Conservation (phyloP, 2,113 vertebrate species). For the Halcyon senegalensis region DNA sequence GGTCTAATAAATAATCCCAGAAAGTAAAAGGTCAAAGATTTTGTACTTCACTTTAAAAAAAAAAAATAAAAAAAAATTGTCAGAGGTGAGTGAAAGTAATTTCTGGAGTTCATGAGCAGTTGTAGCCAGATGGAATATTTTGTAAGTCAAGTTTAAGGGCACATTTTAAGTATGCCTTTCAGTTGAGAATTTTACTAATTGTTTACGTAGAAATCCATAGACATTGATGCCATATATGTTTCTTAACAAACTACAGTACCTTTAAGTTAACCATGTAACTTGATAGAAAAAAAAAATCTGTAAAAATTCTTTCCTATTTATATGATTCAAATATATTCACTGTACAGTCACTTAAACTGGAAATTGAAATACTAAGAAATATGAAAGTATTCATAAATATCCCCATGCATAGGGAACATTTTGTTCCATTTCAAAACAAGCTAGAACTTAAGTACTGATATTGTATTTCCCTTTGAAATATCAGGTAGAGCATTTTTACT, state of each 20-base stretch:
- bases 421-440: not conserved
- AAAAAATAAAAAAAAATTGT: not conserved
- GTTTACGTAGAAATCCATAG: not conserved
- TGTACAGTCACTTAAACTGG: not conserved
- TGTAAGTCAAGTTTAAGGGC: not conserved
- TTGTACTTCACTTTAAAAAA: not conserved
- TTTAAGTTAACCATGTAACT: not conserved
- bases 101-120: not conserved
- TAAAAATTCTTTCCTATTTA: not conserved
- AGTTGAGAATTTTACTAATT: not conserved
- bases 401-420: rapidly evolving
- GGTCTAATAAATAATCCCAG: not conserved
- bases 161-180: not conserved
- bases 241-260: not conserved
- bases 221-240: not conserved
- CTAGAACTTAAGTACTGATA: not conserved
- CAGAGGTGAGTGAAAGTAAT: not conserved
- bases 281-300: not conserved
- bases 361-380: not conserved
- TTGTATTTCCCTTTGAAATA: not conserved
- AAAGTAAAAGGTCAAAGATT: not conserved
- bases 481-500: not conserved
- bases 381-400: not conserved
- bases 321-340: not conserved
- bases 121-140: not conserved